These are phyloP conservation scores for Macquaria australasica DNA, from an alignment of 2,113 vertebrate species.

Conservation along the genomic window DNA sequence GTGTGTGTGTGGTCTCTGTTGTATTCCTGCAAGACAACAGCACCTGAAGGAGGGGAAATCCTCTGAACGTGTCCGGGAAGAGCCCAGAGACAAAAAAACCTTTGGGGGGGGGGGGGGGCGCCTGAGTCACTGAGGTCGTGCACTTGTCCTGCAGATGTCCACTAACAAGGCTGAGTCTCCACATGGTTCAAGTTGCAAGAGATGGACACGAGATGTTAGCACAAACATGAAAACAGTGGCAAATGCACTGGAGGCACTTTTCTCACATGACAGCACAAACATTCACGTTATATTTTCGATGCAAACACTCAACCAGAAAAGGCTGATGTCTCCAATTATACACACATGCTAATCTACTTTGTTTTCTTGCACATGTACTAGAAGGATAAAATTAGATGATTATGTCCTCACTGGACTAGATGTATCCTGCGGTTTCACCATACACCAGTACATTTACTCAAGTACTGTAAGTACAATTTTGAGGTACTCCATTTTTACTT, in stretches of 20 bases:
- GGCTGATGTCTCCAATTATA: background rate
- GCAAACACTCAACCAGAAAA: background rate
- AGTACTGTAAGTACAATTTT: no score
- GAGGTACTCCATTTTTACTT: background rate
- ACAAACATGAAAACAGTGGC: background rate
- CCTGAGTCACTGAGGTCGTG: background rate
- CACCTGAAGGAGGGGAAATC: slow-evolving; percentile 19
- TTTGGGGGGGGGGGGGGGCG: background rate
- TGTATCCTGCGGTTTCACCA: background rate
- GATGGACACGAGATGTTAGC: background rate
- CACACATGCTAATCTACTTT: background rate
- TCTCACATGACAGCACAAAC: background rate
- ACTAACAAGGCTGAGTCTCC: background rate
- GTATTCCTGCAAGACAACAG: slow-evolving; percentile 2
- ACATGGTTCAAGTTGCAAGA: background rate
- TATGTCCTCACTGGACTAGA: background rate
- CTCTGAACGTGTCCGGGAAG: background rate
- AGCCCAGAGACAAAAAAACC: background rate
- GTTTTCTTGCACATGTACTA: background rate
- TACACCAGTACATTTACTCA: background rate
- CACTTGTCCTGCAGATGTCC: background rate
- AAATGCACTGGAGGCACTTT: background rate
- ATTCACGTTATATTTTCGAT: background rate
- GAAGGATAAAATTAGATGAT: background rate
- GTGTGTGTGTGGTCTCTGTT: slow-evolving; percentile 21